Evolutionary conservation across 2,888 invertebrate genomes (phyloP).

Genomic region (Endotricha flammealis): DNA sequence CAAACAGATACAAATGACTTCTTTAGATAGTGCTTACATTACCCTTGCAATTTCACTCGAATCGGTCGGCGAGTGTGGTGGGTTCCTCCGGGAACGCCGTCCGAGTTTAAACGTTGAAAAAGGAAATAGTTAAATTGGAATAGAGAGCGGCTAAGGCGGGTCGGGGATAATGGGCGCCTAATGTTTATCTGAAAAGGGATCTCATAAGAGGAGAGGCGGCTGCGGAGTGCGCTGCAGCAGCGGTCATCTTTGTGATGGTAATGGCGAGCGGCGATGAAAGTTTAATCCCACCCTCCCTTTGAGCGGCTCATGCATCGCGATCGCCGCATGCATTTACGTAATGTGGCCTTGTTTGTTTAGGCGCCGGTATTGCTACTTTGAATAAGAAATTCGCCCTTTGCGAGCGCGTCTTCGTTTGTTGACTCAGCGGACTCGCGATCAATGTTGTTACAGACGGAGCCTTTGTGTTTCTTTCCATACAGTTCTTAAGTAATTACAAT

Average conservation of each 20-base stretch:
- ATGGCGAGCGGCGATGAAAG: slow-evolving; percentile 41
- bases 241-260: slow-evolving; percentile 53
- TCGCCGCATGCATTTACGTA: slow-evolving; percentile 45
- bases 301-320: slow-evolving; percentile 41
- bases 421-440: background rate
- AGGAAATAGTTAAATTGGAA: too few relatives aligned
- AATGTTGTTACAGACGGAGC: background rate
- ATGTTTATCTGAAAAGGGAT: slow-evolving; percentile 5
- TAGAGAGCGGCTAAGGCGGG: background rate
- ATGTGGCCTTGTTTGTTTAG: slow-evolving; percentile 59
- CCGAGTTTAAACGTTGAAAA: too few relatives aligned
- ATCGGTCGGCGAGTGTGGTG: too few relatives aligned
- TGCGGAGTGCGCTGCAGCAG: background rate
- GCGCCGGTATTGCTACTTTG: slow-evolving; percentile 66
- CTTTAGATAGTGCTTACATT: too few relatives aligned
- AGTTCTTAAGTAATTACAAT: too few relatives aligned
- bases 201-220: slow-evolving; percentile 1
- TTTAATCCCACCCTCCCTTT: slow-evolving; percentile 28
- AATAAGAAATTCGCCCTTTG: slow-evolving; percentile 31
- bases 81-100: too few relatives aligned
- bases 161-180: background rate
- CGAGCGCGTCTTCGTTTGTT: background rate
- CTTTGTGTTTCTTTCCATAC: background rate
- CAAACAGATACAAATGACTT: too few relatives aligned
- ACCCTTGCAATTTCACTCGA: too few relatives aligned